Evolutionary conservation across 2,797 vertebrate genomes (phyloP).

Genomic region (Astyanax mexicanus): DNA sequence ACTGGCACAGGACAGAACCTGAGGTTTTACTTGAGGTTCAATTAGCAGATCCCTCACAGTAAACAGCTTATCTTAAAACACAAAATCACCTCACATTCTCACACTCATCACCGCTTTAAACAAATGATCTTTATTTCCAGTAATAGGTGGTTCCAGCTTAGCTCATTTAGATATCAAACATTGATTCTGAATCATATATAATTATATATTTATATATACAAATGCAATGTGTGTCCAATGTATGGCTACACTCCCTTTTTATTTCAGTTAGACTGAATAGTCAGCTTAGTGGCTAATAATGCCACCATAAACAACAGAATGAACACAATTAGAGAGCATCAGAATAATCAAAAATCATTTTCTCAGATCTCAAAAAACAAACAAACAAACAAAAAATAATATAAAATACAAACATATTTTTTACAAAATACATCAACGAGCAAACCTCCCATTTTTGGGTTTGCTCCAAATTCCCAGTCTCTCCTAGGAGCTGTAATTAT

Average conservation of each 20-base stretch:
- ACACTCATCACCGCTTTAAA: slow-evolving; percentile 57
- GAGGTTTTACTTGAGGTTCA: slow-evolving; percentile 69
- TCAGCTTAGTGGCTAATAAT: slow-evolving; percentile 39
- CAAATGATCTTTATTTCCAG: slow-evolving; percentile 54
- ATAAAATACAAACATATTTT: slow-evolving; percentile 6
- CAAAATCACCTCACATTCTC: slow-evolving; percentile 64
- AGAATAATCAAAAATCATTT: too few species aligned
- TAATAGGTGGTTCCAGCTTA: slow-evolving; percentile 31
- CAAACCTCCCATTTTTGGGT: neutral
- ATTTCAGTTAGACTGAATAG: slow-evolving; percentile 54
- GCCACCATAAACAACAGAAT: slow-evolving; percentile 47
- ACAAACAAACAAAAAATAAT: too few species aligned
- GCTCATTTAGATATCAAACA: slow-evolving; percentile 26
- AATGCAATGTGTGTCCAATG: slow-evolving; percentile 1
- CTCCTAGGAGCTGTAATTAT: neutral
- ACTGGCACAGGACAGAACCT: slow-evolving; percentile 59
- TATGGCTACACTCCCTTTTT: slow-evolving; percentile 40
- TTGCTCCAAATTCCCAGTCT: slow-evolving; percentile 4
- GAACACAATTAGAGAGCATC: slow-evolving; percentile 5
- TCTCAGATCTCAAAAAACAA: slow-evolving; percentile 27
- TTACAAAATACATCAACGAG: slow-evolving; percentile 22
- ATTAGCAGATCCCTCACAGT: slow-evolving; percentile 70
- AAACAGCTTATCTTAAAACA: slow-evolving; percentile 68
- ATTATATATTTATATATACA: slow-evolving; percentile 11
- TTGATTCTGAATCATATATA: slow-evolving; percentile 11